phyloP scores from a whole-genome alignment of 2,113 vertebrate species.

The Porphyrio hochstetteri region DNA sequence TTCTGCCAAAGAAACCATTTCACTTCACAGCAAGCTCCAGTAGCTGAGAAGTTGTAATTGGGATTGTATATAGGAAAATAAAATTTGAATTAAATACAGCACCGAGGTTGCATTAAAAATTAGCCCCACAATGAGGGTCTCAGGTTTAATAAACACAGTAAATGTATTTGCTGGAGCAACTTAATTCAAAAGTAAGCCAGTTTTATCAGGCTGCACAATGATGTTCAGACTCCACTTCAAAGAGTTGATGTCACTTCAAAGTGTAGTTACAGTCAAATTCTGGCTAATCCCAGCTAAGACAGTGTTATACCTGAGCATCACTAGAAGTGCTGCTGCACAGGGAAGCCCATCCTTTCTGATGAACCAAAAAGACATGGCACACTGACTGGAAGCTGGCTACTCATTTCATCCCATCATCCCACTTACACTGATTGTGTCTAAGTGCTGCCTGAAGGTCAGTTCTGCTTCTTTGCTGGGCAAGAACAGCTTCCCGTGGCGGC shows the following conservation, averaged over 20 bases:
- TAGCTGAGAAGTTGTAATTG: background rate
- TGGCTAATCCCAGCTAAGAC: background rate
- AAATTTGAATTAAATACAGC: background rate
- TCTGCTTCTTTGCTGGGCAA: conserved; percentile 93
- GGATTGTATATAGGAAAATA: background rate
- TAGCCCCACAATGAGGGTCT: background rate
- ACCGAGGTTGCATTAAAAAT: background rate
- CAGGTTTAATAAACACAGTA: background rate
- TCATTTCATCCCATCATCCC: background rate
- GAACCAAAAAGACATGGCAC: background rate
- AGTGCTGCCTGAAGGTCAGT: conserved; percentile 89
- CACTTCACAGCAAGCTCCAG: background rate
- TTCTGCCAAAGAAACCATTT: background rate
- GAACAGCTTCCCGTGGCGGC: conserved; percentile 90
- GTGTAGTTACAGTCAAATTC: background rate
- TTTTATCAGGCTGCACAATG: background rate
- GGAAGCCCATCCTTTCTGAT: background rate
- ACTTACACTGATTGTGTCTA: conserved; percentile 95
- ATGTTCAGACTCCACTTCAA: background rate
- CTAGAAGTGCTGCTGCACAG: background rate
- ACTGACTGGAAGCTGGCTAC: background rate
- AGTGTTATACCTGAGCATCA: background rate
- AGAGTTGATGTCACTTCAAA: background rate
- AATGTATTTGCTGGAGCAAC: background rate
- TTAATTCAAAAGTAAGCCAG: background rate